Percentiles rank a stretch among this genome's conserved stretches.
Evolutionary conservation across 2,888 invertebrate species (phyloP).

Genomic region (Eutolmus rufibarbis): DNA sequence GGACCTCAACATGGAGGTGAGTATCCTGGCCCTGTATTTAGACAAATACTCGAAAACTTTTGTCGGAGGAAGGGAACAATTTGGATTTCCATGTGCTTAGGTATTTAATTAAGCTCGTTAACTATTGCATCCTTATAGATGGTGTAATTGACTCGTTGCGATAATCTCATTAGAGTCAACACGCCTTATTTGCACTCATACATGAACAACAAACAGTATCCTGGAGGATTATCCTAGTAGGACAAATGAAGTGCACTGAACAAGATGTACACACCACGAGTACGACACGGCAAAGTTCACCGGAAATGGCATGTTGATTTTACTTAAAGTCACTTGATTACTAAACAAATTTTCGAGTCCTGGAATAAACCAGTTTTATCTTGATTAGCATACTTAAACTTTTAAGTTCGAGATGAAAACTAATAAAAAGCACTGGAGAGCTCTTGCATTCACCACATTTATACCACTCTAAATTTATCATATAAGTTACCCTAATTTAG

Average conservation of each 20-base stretch:
- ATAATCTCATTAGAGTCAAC: neutral
- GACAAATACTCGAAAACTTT: neutral
- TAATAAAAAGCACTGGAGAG: neutral
- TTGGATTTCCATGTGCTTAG: neutral
- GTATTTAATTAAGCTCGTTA: neutral
- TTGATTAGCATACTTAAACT: neutral
- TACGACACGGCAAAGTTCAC: neutral
- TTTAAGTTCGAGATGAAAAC: neutral
- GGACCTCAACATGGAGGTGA: conserved; percentile 43
- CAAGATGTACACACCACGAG: neutral
- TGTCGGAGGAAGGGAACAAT: neutral
- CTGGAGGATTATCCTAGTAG: neutral
- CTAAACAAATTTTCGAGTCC: neutral
- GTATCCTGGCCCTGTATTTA: neutral
- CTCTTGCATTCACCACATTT: neutral
- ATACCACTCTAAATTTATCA: neutral
- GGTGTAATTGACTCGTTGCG: neutral
- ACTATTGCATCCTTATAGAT: neutral
- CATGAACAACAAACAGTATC: neutral
- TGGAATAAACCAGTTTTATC: neutral
- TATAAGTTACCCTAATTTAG: neutral
- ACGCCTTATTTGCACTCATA: neutral
- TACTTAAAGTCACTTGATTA: neutral
- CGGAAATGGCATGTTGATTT: neutral
- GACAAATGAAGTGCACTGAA: neutral